Base-by-base conservation (phyloP, 2,888 invertebrate genomes). In the Melangyna quadrimaculata region DNA sequence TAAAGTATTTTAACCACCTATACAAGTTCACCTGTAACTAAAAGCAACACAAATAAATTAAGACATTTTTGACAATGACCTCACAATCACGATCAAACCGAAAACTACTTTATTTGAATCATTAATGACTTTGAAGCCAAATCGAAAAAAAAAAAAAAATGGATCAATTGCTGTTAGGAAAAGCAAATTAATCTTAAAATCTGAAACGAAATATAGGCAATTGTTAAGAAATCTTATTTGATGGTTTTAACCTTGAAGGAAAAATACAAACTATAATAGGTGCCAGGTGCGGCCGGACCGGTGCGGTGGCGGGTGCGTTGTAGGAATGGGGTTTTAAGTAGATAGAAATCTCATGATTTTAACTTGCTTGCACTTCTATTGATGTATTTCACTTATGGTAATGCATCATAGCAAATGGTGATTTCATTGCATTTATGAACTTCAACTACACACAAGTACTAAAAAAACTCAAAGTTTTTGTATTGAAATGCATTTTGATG, bases 31-130 rank as follows among this genome's bases (percentile, higher is more conserved):
- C 27, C n/a, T 29, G 1, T 29, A 53, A 8, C 2, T 17, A 5
- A 29, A 63, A 17, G 24, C 17, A 59, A 22, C 17, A 6, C 40
- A n/a, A 24, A 17, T 27, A 40, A 43, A 9, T 19, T 43, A 35
- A 72, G 24, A 59, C 72, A 63, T 19, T 55, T 59, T 65, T 43
- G 65, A 65, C 65, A 65, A 37, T 27, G 55, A 55, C 74, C 51
- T 63, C 51, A n/a, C 10, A 19, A 7, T 6, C n/a, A 1, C 14
- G n/a, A n/a, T n/a, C n/a, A n/a, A n/a, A n/a, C n/a, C n/a, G n/a
- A n/a, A 48, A 29, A 2, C 24, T 48, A 29, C 48, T 32, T 67
- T 27, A 32, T 32, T 22, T 22, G 17, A 45, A 67, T 35, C 29
- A 17, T 45, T 19, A 48, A 32, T n/a, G 32, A 6, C 29, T 43